These are phyloP conservation scores for Drosophila birchii DNA, from an alignment of 2,888 invertebrate species.

Conservation along the genomic window DNA sequence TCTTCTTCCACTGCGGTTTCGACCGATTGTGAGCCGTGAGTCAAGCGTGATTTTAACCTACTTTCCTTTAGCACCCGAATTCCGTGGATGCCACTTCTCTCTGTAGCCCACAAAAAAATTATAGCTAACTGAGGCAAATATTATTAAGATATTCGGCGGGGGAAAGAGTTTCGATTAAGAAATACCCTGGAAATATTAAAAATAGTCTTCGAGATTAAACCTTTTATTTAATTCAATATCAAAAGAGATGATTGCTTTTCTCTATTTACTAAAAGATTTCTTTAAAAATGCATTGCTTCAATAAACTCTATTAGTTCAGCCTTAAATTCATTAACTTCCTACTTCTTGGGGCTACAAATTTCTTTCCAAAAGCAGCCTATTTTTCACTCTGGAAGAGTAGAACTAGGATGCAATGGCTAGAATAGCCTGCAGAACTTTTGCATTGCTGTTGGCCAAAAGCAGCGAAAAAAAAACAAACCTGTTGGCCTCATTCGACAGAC, in stretches of 20 bases:
- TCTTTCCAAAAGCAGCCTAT: neutral
- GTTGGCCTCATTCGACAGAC: conserved; percentile 68
- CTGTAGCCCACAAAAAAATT: neutral
- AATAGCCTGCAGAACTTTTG: conserved; percentile 32
- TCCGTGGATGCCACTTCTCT: conserved; percentile 7
- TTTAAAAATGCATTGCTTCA: neutral
- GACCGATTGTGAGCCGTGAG: conserved; percentile 13
- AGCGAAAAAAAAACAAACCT: conserved; percentile 52
- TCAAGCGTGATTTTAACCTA: conserved; percentile 35
- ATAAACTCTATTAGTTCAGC: neutral
- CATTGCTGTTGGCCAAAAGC: conserved; percentile 18
- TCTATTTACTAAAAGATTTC: neutral
- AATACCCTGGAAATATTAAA: neutral
- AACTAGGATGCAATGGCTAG: conserved; percentile 12
- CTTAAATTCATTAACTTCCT: neutral
- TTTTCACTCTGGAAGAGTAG: neutral
- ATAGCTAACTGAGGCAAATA: conserved; percentile 14
- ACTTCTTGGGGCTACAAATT: neutral
- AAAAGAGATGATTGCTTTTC: neutral
- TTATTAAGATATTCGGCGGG: neutral
- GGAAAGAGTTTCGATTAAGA: neutral
- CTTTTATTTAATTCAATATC: neutral
- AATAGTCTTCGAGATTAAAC: neutral
- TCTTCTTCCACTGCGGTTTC: conserved; percentile 18
- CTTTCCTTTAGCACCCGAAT: conserved; percentile 46